A percentile compares a stretch with the other conserved stretches of the same genome.
Conservation (phyloP, 2,113 vertebrate species). For the Athene noctua region DNA sequence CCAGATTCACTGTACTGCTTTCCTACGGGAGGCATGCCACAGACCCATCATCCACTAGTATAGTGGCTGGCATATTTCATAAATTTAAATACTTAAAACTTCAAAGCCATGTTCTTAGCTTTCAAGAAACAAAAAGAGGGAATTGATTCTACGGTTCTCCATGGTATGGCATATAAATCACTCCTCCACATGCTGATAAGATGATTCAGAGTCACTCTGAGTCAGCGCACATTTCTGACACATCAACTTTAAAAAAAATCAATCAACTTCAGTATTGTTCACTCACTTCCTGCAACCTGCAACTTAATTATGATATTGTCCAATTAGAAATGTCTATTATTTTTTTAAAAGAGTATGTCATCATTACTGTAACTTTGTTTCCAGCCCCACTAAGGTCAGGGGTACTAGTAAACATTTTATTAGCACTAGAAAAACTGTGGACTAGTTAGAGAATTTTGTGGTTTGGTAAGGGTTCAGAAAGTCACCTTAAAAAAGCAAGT, state of each 20-base stretch:
- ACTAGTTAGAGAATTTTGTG: background rate
- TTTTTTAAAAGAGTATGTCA: background rate
- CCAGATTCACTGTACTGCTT: background rate
- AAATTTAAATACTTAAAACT: background rate
- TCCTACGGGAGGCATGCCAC: background rate
- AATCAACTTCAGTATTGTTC: background rate
- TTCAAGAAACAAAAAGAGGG: background rate
- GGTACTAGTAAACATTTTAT: background rate
- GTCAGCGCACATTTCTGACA: conserved; percentile 24
- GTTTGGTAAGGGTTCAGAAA: background rate
- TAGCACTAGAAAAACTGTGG: background rate
- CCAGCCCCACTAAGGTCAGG: background rate
- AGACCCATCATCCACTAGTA: background rate
- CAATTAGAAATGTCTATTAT: background rate
- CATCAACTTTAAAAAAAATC: background rate
- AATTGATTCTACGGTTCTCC: background rate
- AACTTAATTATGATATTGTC: background rate
- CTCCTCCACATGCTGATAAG: conserved; percentile 6
- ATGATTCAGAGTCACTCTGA: conserved; percentile 56
- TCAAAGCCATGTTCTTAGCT: background rate
- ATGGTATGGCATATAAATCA: background rate
- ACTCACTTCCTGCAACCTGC: background rate
- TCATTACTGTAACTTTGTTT: background rate
- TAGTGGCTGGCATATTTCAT: background rate
- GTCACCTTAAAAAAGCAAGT: background rate